Evolutionary conservation across 2,797 vertebrate species (phyloP), one percentile per base, ranked within the genome.

Genomic region (Natrix natrix): DNA sequence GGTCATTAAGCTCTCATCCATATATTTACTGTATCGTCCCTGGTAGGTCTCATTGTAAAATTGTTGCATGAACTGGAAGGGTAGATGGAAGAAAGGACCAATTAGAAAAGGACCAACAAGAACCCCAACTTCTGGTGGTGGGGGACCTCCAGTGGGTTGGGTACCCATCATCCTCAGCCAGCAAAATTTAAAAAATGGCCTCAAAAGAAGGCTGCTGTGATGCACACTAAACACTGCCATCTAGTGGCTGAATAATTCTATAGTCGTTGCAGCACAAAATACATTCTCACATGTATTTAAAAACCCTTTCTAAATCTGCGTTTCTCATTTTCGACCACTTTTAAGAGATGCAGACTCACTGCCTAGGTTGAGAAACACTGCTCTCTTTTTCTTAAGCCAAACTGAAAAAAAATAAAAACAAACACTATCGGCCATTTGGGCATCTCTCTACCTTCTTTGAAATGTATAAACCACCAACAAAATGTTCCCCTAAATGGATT

Each of bases 41-140:
- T 94, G 1, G 96, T 98, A 97, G 88, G 99, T 99, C 63, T 37
- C n/a, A 12, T 98, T 98, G 96, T 99, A 99, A 90, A 99, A 99
- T 8, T 94, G 94, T 93, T 98, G 94, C 98, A 99, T 99, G 93
- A 98, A 95, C 99, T 99, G 94, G 28, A 95, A 96, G 87, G 0
- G 92, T 17, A 78, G 88, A 5, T 52, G 28, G 43, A 56, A 56
- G n/a, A 96, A 96, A 89, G 92, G 86, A 63, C 0, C 92, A 13
- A 83, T 5, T 86, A 88, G 28, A 37, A 8, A 7, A 17, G n/a
- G 6, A 12, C 20, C 8, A 54, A 74, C 7, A 13, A 37, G 14
- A 37, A 48, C 24, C 28, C 24, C 37, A 83, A 83, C 12, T 24
- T 24, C 37, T 24, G 37, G 4, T 22, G 7, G 12, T 0, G 16